These are phyloP conservation scores for Sphaerodactylus townsendi DNA, from an alignment of 2,113 vertebrate genomes.

Conservation along the genomic window DNA sequence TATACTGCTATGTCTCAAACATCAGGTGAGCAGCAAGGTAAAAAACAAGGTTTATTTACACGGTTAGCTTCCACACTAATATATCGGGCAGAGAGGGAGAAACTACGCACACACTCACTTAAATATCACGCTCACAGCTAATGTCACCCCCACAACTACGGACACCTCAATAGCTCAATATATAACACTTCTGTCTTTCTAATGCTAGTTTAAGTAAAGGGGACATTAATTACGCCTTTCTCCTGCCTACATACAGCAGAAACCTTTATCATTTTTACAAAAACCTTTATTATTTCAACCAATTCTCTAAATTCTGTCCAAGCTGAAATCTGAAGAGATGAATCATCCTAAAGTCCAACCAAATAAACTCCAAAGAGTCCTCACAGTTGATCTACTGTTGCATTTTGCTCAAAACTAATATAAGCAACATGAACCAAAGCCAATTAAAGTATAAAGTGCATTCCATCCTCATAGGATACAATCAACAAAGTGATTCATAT, in stretches of 20 bases:
- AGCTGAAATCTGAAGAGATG: slow-evolving; percentile 2
- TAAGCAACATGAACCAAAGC: not conserved
- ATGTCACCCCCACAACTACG: too few species aligned
- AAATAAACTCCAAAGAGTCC: slow-evolving; percentile 18
- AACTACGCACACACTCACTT: too few species aligned
- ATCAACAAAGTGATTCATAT: not conserved
- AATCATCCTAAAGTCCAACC: not conserved
- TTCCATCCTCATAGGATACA: not conserved
- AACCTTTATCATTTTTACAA: not conserved
- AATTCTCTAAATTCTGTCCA: not conserved
- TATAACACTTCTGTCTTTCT: not conserved
- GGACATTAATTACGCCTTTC: not conserved
- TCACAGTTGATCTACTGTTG: not conserved
- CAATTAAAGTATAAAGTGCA: not conserved
- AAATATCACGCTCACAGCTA: too few species aligned
- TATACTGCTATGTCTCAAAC: too few species aligned
- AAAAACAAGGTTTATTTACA: too few species aligned
- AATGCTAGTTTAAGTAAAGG: not conserved
- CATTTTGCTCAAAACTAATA: not conserved
- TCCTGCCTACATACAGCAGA: not conserved
- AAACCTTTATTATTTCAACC: not conserved
- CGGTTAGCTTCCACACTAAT: too few species aligned
- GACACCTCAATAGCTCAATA: too few species aligned
- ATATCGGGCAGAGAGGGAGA: too few species aligned
- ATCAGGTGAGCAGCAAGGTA: too few species aligned